Evolutionary conservation across 2,797 vertebrate species (phyloP), one percentile per base, ranked within the genome.

Genomic region (Anomalospiza imberbis): DNA sequence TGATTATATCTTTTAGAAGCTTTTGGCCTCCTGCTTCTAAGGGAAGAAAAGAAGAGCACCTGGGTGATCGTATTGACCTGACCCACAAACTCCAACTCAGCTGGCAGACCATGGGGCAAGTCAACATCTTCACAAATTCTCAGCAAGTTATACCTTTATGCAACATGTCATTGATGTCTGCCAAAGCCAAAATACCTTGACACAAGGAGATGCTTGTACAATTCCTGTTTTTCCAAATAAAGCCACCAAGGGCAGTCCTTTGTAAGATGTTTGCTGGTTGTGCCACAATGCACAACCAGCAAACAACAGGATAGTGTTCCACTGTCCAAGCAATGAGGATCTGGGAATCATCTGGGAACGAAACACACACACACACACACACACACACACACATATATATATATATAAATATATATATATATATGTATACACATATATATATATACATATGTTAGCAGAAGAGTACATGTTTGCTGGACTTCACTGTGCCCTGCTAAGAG

Each of bases 351-450:
- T 24, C 14, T 61, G 32, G 28, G 32, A 82, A 85, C 72, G 54
- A 71, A 17, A 78, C 2, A 22, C 1, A 14, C n/a, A n/a, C n/a
- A n/a, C n/a, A n/a, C n/a, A n/a, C n/a, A n/a, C n/a, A n/a, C n/a
- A n/a, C n/a, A n/a, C n/a, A n/a, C n/a, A n/a, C n/a, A 78, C 2
- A 22, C 1, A 14, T 53, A 55, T 62, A 7, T 26, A 4, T 1
- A 1, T 18, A 3, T 18, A 34, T 34, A 34, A 34, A 34, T 34
- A 34, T 34, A 34, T 34, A 34, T 34, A 34, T 34, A 34, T 34
- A 34, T 34, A 34, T 34, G 34, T 34, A 34, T 34, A 34, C 34
- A 34, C 34, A 34, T 34, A 34, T 34, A 34, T 8, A 34, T n/a
- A n/a, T n/a, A n/a, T n/a, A n/a, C n/a, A n/a, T n/a, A n/a, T 4